Base-by-base conservation (phyloP, 2,113 vertebrate species). In the Amphilophus citrinellus region DNA sequence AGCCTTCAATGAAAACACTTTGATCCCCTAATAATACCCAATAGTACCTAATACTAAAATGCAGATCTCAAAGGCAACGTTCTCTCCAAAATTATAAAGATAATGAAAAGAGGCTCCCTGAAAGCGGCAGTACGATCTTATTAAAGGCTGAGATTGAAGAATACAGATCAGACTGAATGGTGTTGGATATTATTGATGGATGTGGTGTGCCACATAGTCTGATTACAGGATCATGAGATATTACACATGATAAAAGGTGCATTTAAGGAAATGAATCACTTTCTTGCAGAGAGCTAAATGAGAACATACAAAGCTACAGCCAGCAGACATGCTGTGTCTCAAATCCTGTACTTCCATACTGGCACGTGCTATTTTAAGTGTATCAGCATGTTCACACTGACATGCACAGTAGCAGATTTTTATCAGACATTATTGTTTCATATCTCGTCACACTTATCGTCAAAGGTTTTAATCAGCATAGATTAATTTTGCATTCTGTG, bases 61-160 rank as follows among this genome's bases (percentile, higher is more conserved):
- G 62, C 7, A 13, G 14, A 47, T 78, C 75, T 76, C 71, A 79
- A 83, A 83, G 57, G 32, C 44, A 22, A 24, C 82, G 17, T 80
- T 80, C 32, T 82, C 47, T 73, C 47, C 18, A n/a, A n/a, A 9
- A 61, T 0, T 71, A 44, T n/a, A 7, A 53, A 83, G 17, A 32
- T 85, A 57, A 53, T 20, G 47, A 15, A 24, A 0, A 76, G 35
- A 39, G 68, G 53, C 47, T 73, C 53, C 47, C 68, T 76, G 73
- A 76, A n/a, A n/a, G 86, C 61, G 37, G n/a, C 0, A 47, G 14
- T 6, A 37, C 10, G 6, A 53, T 15, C 17, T 53, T 18, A 47
- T 47, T 18, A 18, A 18, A 53, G 47, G 50, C 15, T 6, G 17
- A 1, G 50, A 53, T 2, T 53, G 17, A 7, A 53, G 50, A 53